phyloP scores from a whole-genome alignment of 2,888 invertebrate species.

The Drosophila prostipennis region DNA sequence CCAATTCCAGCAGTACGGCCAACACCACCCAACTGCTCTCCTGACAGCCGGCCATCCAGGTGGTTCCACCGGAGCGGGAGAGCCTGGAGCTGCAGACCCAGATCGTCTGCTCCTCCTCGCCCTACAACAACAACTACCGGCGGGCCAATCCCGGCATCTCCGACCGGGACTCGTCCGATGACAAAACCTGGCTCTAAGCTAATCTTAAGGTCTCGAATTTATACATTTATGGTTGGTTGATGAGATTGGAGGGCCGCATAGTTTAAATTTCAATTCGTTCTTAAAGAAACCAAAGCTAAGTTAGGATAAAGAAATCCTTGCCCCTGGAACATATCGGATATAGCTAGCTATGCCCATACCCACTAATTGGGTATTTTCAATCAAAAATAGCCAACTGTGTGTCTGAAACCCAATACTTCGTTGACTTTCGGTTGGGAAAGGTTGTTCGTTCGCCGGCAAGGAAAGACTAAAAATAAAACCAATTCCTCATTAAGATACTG shows the following conservation, averaged over 20 bases:
- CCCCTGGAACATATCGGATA: constrained; percentile 20
- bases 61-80: constrained; percentile 49
- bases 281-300: constrained; percentile 16
- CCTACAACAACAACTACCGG: constrained; percentile 65
- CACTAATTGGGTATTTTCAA: constrained; percentile 13
- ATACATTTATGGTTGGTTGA: constrained; percentile 1
- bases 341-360: not conserved
- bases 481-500: not conserved
- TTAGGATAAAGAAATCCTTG: constrained; percentile 7
- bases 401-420: constrained; percentile 3
- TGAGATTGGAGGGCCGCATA: constrained; percentile 9
- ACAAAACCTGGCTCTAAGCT: constrained; percentile 81
- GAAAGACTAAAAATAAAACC: constrained; percentile 5
- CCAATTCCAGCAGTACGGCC: constrained; percentile 16
- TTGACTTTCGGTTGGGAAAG: not conserved
- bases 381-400: not conserved
- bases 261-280: constrained; percentile 19
- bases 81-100: constrained; percentile 58
- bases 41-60: constrained; percentile 51
- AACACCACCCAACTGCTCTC: constrained; percentile 60
- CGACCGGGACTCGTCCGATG: constrained; percentile 44
- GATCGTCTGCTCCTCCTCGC: constrained; percentile 48
- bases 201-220: constrained; percentile 45
- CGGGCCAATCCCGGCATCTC: constrained; percentile 45
- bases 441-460: constrained; percentile 16